A percentile compares a stretch with the other conserved stretches of the same genome.
phyloP scores from a whole-genome alignment of 2,888 invertebrate species.

The Aelia acuminata region DNA sequence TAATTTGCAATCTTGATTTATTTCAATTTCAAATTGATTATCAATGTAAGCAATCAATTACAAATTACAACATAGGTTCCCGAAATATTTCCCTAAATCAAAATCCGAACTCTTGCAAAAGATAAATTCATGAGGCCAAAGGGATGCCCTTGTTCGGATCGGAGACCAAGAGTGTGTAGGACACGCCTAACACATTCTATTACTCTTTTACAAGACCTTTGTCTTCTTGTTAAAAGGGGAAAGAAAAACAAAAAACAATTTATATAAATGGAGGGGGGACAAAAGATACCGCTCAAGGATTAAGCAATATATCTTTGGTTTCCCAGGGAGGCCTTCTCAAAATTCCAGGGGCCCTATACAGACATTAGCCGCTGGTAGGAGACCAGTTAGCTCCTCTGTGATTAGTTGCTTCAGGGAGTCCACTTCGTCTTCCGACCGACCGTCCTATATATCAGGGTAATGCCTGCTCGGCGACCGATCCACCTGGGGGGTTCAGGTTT shows the following conservation, averaged over 20 bases:
- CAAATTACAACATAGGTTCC: background rate
- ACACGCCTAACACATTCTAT: conserved; percentile 34
- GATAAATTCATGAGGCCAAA: background rate
- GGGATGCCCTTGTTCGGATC: background rate
- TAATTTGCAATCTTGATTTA: background rate
- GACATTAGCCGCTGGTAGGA: conserved; percentile 43
- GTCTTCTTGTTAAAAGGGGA: conserved; percentile 24
- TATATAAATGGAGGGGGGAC: background rate
- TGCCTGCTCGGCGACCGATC: background rate
- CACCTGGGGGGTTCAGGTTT: background rate
- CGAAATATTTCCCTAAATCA: background rate
- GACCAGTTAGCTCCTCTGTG: conserved; percentile 35
- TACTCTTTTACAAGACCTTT: conserved; percentile 22
- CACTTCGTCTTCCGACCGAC: background rate
- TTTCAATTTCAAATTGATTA: background rate
- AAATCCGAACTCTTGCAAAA: background rate
- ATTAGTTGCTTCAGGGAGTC: conserved; percentile 23
- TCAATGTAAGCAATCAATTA: background rate
- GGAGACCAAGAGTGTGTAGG: background rate
- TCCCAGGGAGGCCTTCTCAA: conserved; percentile 38
- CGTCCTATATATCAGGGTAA: conserved; percentile 44
- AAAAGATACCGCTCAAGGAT: conserved; percentile 58
- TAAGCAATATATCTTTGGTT: conserved; percentile 56
- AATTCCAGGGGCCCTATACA: conserved; percentile 57
- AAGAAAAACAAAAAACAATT: too few relatives aligned